Conservation (phyloP, 2,113 vertebrate genomes). For the Crypturellus undulatus region DNA sequence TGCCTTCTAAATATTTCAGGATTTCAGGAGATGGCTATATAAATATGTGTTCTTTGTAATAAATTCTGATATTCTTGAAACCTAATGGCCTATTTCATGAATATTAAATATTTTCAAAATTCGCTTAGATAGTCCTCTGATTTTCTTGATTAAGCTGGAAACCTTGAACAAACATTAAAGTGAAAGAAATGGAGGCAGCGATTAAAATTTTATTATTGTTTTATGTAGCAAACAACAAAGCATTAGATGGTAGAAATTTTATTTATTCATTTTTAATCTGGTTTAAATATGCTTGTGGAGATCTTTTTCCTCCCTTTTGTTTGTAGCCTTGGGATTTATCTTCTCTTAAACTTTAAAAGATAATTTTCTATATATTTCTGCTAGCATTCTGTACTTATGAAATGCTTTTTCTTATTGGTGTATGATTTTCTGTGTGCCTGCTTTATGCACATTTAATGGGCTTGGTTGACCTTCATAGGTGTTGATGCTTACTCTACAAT, state of each 20-base stretch:
- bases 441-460: neutral
- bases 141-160: neutral
- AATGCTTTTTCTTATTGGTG: neutral
- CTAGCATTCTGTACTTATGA: neutral
- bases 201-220: neutral
- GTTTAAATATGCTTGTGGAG: neutral
- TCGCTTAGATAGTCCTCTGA: neutral
- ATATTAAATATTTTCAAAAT: neutral
- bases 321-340: too few species aligned
- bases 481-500: neutral
- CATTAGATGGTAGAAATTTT: neutral
- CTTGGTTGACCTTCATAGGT: neutral
- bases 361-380: neutral
- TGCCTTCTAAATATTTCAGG: neutral
- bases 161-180: neutral
- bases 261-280: neutral
- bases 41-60: neutral
- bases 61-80: too few species aligned
- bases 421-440: neutral
- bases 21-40: neutral
- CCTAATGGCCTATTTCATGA: neutral
- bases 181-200: neutral
- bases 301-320: too few species aligned
- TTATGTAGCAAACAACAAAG: too few species aligned
- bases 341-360: too few species aligned